Base-by-base conservation (phyloP, 2,113 vertebrate genomes). In the Podilymbus podiceps region DNA sequence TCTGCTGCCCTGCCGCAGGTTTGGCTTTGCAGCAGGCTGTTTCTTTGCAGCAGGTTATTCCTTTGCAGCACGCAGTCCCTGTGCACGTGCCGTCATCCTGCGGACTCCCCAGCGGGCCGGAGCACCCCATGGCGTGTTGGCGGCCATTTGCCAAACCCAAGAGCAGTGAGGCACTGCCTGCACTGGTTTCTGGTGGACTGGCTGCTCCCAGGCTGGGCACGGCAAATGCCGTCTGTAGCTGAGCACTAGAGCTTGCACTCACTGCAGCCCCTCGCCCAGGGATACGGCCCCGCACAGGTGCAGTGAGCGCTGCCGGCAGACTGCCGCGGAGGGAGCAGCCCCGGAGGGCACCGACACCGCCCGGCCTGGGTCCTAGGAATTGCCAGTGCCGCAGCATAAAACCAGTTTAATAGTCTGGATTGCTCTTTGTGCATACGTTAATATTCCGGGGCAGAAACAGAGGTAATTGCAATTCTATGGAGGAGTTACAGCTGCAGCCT, bases 81-180 rank as follows among this genome's bases (percentile, higher is more conserved):
- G 42, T 4, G 24, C 33, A 31, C 5, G 2, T 4, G 7, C 35
- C 7, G 1, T 15, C 35, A 25, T 25, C 46, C 44, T 12, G 13
- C 2, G 0, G 28, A 12, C 52, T 24, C 15, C 60, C 46, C 38
- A 3, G 28, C 1, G 4, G n/a, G 40, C 47, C n/a, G 55, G 40
- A 62, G 16, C 4, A 2, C 7, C 47, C n/a, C 44, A 12, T 31
- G 15, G 35, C 0, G 0, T 5, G 28, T 12, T 53, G 78, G 53
- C 13, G 4, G 0, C 40, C 12, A 21, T 47, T 47, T 40, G 62
- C 53, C 0, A 3, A 52, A 33, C 46, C 69, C 3, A 0, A 42
- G 53, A 44, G 21, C 21, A 49, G 17, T 1, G 10, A 69, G 38
- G 60, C 0, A 1, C 52, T 38, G 33, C 19, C 33, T 60, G 53